Percentiles rank a stretch among this genome's conserved stretches.
phyloP scores from a whole-genome alignment of 2,113 vertebrate genomes.

The Hassar affinis region DNA sequence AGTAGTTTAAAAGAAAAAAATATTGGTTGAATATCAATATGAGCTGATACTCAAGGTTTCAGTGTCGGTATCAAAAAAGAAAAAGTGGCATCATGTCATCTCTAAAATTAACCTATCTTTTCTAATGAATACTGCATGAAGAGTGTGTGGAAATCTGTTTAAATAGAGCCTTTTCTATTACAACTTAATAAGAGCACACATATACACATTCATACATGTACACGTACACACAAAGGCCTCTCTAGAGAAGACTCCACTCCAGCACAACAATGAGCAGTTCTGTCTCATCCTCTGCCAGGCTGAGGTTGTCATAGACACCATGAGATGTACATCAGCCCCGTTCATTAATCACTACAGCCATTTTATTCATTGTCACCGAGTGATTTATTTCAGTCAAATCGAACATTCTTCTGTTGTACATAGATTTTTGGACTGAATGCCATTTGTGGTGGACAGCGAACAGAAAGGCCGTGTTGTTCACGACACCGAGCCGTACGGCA shows the following conservation, averaged over 20 bases:
- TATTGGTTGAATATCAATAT: neutral
- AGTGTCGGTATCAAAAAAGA: neutral
- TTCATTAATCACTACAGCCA: conserved; percentile 48
- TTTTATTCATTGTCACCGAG: conserved; percentile 49
- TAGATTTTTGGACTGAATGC: conserved; percentile 32
- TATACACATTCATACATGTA: conserved; percentile 21
- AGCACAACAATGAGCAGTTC: conserved; percentile 49
- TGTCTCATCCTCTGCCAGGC: conserved; percentile 53
- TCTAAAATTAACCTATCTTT: neutral
- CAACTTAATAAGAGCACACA: neutral
- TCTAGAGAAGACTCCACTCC: conserved; percentile 40
- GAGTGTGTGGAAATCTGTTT: conserved; percentile 1
- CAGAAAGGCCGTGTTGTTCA: conserved; percentile 42
- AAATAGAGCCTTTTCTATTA: conserved; percentile 16
- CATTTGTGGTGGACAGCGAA: conserved; percentile 30
- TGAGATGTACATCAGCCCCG: conserved; percentile 43
- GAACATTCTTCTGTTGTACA: conserved; percentile 43
- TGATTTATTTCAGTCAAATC: conserved; percentile 51
- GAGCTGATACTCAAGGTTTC: neutral
- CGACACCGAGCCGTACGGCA: neutral
- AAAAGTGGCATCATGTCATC: neutral
- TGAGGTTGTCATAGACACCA: conserved; percentile 58
- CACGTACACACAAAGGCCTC: conserved; percentile 27
- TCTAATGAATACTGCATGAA: conserved; percentile 10
- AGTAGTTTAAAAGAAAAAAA: neutral